Evolutionary conservation across 2,797 vertebrate genomes (phyloP).

Genomic region (Enteromius paludinosus): DNA sequence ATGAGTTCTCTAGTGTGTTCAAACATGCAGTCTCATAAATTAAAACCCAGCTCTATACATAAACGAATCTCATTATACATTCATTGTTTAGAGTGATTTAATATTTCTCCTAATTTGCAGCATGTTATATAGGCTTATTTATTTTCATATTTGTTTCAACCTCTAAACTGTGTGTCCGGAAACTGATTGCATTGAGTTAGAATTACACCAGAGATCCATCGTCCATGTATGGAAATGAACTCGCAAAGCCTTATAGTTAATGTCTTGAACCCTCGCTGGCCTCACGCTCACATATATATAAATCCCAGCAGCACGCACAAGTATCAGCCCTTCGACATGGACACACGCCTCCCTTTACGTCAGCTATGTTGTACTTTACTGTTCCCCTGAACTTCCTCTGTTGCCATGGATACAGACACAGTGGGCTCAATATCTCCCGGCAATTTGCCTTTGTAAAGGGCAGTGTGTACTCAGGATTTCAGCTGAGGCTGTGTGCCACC

Average conservation of each 20-base stretch:
- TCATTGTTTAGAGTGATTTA: slow-evolving; percentile 19
- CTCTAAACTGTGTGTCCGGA: slow-evolving; percentile 1
- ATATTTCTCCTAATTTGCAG: slow-evolving; percentile 1
- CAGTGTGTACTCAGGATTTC: slow-evolving; percentile 72
- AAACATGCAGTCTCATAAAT: slow-evolving; percentile 18
- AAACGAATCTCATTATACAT: slow-evolving; percentile 24
- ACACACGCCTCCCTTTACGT: slow-evolving; percentile 62
- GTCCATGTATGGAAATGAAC: slow-evolving; percentile 21
- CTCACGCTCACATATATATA: not conserved
- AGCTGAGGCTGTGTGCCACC: slow-evolving; percentile 62
- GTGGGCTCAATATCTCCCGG: slow-evolving; percentile 75
- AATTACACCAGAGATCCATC: not conserved
- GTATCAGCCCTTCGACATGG: slow-evolving; percentile 43
- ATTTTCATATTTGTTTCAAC: not conserved
- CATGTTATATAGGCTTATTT: slow-evolving; percentile 6
- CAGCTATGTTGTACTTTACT: slow-evolving; percentile 72
- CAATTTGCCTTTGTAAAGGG: slow-evolving; percentile 82
- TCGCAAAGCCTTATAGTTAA: slow-evolving; percentile 2
- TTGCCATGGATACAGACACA: slow-evolving; percentile 84
- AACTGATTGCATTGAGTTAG: slow-evolving; percentile 14
- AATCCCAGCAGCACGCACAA: slow-evolving; percentile 48
- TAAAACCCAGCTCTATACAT: slow-evolving; percentile 8
- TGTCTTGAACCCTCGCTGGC: not conserved
- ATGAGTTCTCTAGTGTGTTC: slow-evolving; percentile 2
- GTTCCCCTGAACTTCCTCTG: slow-evolving; percentile 74